Evolutionary conservation across 2,888 invertebrate species (phyloP).

Genomic region (Oxycera nigricornis): DNA sequence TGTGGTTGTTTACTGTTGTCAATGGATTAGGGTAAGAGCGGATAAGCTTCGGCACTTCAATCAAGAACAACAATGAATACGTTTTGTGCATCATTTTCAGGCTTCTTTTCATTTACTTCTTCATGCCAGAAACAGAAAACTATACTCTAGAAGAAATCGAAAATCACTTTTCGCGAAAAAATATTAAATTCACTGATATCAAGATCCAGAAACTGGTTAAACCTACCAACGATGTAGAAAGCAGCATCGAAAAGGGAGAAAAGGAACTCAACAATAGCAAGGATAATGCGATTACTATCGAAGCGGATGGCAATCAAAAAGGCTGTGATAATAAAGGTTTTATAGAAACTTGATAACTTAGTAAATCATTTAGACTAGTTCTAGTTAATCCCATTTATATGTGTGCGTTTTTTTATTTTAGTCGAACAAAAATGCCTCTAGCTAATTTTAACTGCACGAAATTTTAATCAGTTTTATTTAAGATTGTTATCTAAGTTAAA

Average conservation of each 20-base stretch:
- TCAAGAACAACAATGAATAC: too few species aligned
- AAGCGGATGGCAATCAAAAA: not conserved
- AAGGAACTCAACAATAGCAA: conserved; percentile 11
- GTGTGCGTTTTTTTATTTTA: not conserved
- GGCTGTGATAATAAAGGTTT: conserved; percentile 49
- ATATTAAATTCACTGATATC: conserved; percentile 46
- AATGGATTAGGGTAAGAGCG: conserved; percentile 59
- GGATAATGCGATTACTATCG: not conserved
- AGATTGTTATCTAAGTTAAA: not conserved
- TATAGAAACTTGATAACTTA: conserved; percentile 38
- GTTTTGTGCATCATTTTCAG: conserved; percentile 30
- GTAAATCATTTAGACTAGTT: too few species aligned
- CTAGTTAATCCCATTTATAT: not conserved
- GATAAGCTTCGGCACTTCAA: too few species aligned
- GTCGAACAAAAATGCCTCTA: not conserved
- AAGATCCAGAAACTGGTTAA: conserved; percentile 44
- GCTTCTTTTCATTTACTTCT: conserved; percentile 64
- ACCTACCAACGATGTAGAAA: not conserved
- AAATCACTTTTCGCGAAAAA: conserved; percentile 48
- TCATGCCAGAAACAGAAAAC: conserved; percentile 67
- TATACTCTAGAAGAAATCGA: conserved; percentile 49
- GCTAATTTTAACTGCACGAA: not conserved
- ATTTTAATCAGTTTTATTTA: not conserved
- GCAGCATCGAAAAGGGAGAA: not conserved
- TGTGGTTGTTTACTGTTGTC: conserved; percentile 63